Conservation (phyloP, 1,140 invertebrate genomes). For the Dendroctonus ponderosae region DNA sequence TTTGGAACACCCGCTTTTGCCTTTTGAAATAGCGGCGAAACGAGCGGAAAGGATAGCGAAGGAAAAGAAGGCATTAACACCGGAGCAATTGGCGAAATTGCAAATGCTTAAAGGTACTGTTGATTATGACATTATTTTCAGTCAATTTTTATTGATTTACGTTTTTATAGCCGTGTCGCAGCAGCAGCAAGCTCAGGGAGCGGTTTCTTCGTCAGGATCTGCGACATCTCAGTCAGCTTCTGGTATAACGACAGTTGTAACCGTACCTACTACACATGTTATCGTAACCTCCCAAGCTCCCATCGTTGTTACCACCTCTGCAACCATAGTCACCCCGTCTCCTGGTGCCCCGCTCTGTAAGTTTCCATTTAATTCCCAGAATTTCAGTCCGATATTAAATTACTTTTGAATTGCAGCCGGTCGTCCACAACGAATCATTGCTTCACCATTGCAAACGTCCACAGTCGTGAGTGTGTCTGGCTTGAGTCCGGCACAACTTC, state of each 20-base stretch:
- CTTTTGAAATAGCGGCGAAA: conserved; percentile 79
- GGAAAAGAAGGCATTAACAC: conserved; percentile 62
- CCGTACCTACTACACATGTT: conserved; percentile 18
- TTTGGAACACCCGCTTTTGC: conserved; percentile 81
- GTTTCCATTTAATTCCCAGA: conserved; percentile 5
- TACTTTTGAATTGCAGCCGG: conserved; percentile 48
- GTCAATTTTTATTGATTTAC: background rate
- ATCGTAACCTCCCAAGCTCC: conserved; percentile 17
- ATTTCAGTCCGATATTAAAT: background rate
- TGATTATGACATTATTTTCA: background rate
- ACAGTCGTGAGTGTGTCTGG: conserved; percentile 53
- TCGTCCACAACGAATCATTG: conserved; percentile 53
- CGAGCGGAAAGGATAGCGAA: conserved; percentile 80
- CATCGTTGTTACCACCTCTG: conserved; percentile 43
- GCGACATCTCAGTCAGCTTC: conserved; percentile 15
- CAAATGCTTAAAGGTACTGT: conserved; percentile 46
- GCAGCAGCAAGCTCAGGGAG: conserved; percentile 36
- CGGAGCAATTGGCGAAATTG: conserved; percentile 50
- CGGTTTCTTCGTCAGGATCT: background rate
- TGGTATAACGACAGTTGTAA: conserved; percentile 9
- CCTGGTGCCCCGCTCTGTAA: conserved; percentile 46
- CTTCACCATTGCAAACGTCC: conserved; percentile 51
- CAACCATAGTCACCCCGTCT: conserved; percentile 49
- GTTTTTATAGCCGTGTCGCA: conserved; percentile 2
- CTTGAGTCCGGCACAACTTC: conserved; percentile 52